Percentiles rank a stretch among this genome's conserved stretches.
Evolutionary conservation across 2,797 vertebrate species (phyloP).

Genomic region (Helostoma temminkii): DNA sequence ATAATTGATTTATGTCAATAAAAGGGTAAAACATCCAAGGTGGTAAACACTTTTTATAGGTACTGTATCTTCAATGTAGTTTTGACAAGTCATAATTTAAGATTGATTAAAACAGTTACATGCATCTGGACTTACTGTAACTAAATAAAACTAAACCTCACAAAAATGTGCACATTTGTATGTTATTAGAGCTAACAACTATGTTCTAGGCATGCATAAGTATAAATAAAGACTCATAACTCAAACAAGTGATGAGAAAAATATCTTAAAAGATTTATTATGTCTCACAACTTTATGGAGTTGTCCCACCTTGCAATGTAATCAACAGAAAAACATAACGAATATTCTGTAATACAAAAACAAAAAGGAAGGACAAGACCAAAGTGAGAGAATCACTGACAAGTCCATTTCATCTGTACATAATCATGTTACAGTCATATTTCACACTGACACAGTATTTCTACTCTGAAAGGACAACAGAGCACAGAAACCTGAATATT

Average conservation of each 20-base stretch:
- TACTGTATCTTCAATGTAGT: too few species aligned
- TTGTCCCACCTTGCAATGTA: constrained; percentile 8
- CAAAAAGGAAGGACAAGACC: constrained; percentile 21
- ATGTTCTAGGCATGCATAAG: too few species aligned
- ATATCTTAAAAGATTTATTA: constrained; percentile 71
- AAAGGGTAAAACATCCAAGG: too few species aligned
- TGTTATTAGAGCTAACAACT: too few species aligned
- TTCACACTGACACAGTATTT: constrained; percentile 3
- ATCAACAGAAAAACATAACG: constrained; percentile 46
- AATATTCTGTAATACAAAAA: constrained; percentile 54
- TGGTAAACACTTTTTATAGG: too few species aligned
- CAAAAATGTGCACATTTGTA: too few species aligned
- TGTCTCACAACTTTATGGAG: constrained; percentile 38
- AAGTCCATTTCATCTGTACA: constrained; percentile 36
- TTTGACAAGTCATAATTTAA: too few species aligned
- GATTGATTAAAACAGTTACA: too few species aligned
- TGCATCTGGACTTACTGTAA: too few species aligned
- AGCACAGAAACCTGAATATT: constrained; percentile 7
- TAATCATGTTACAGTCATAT: constrained; percentile 10
- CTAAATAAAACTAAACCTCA: too few species aligned
- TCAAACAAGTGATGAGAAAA: constrained; percentile 36
- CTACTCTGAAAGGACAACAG: constrained; percentile 15
- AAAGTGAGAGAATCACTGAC: neutral
- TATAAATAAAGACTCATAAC: too few species aligned
- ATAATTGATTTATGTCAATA: too few species aligned